Percentiles rank a stretch among this genome's conserved stretches.
Conservation (phyloP, 2,888 invertebrate genomes). For the Bimastos eiseni region DNA sequence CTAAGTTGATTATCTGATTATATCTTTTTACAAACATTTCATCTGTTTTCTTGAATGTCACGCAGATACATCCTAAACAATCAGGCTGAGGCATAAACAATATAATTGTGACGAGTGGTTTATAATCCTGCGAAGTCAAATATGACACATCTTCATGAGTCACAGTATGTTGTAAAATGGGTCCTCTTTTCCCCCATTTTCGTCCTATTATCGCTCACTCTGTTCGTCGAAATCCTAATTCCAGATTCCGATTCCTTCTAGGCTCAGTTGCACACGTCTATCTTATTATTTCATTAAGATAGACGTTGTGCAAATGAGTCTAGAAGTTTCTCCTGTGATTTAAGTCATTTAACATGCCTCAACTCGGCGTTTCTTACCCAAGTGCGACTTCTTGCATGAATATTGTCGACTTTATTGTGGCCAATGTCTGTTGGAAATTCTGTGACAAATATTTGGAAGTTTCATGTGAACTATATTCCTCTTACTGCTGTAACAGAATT, state of each 20-base stretch:
- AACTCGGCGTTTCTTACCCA: background rate
- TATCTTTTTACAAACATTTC: background rate
- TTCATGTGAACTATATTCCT: background rate
- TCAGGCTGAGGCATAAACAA: background rate
- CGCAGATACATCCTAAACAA: background rate
- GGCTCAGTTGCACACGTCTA: no score
- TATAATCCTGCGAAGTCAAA: background rate
- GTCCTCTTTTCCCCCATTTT: background rate
- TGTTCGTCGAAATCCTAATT: background rate
- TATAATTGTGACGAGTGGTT: background rate
- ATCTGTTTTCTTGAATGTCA: background rate
- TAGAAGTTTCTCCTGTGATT: background rate
- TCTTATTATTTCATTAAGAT: no score
- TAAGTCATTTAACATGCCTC: background rate
- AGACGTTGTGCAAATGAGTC: background rate
- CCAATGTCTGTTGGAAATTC: background rate
- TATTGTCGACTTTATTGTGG: background rate
- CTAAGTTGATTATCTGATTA: background rate
- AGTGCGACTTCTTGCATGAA: background rate
- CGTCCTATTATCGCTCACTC: background rate
- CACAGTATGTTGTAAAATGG: no score
- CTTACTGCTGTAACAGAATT: background rate
- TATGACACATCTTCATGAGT: background rate
- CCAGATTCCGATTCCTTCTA: no score
- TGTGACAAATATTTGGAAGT: background rate